phyloP scores from a whole-genome alignment of 2,113 vertebrate species.

The Macquaria ambigua region DNA sequence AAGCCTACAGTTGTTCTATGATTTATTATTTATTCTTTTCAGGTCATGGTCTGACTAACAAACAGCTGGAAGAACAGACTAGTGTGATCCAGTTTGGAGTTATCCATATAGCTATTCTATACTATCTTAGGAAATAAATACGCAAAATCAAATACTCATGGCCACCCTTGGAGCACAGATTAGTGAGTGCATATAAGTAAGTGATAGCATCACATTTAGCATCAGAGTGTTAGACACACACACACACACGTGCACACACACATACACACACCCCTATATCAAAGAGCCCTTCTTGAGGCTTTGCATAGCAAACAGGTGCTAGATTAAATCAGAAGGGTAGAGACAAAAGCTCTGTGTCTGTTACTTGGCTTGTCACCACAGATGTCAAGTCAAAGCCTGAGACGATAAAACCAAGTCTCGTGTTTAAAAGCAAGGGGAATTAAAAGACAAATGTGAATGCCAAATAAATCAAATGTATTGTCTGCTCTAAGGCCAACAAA shows the following conservation, averaged over 20 bases:
- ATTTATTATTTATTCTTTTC: constrained; percentile 43
- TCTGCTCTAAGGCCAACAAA: constrained; percentile 7
- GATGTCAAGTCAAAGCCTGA: constrained; percentile 71
- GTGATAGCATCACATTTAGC: constrained; percentile 61
- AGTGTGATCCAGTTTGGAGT: constrained; percentile 29
- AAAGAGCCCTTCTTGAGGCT: constrained; percentile 78
- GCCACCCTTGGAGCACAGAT: constrained; percentile 56
- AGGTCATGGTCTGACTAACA: constrained; percentile 40
- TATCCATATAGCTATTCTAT: constrained; percentile 29
- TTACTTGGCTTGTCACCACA: constrained; percentile 69
- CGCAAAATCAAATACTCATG: constrained; percentile 36
- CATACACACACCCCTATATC: constrained; percentile 55
- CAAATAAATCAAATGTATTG: constrained; percentile 47
- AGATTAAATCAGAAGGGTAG: constrained; percentile 72
- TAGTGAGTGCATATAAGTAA: constrained; percentile 46
- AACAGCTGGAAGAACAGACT: constrained; percentile 31
- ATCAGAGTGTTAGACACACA: constrained; percentile 32
- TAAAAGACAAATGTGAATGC: constrained; percentile 31
- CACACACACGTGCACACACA: constrained; percentile 34
- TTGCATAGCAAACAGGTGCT: constrained; percentile 81
- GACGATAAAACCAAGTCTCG: constrained; percentile 53
- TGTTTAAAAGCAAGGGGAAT: constrained; percentile 40
- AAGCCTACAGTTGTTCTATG: constrained; percentile 4
- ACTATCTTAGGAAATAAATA: constrained; percentile 32
- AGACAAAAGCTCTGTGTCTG: constrained; percentile 78